Conservation (phyloP, 2,888 invertebrate genomes). For the Sesia apiformis region DNA sequence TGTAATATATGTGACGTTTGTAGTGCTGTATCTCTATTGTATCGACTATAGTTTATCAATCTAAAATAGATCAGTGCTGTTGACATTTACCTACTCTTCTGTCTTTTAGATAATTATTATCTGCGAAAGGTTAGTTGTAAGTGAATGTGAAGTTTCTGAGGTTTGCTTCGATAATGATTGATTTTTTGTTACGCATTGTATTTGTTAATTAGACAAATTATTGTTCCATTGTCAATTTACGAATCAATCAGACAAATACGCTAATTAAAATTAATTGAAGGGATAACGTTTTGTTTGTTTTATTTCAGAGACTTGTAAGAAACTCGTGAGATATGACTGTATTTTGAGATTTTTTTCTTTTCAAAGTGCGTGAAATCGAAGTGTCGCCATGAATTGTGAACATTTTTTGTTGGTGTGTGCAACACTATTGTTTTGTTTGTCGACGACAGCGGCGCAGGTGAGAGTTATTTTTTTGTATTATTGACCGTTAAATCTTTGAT, state of each 20-base stretch:
- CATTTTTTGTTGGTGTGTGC: conserved; percentile 34
- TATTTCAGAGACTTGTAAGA: not conserved
- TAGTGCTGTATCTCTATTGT: not conserved
- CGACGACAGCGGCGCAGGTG: conserved; percentile 30
- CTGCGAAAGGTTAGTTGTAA: conserved; percentile 15
- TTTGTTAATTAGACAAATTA: conserved; percentile 1
- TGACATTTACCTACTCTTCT: conserved; percentile 6
- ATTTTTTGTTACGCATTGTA: conserved; percentile 7
- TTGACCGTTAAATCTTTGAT: too few species aligned
- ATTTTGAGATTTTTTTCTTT: conserved; percentile 12
- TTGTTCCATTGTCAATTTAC: not conserved
- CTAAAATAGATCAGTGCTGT: conserved; percentile 2
- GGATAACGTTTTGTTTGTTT: not conserved
- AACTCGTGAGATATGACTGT: conserved; percentile 7
- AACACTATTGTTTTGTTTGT: conserved; percentile 25
- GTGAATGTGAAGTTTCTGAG: conserved; percentile 11
- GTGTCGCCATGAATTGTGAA: conserved; percentile 33
- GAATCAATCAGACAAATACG: conserved; percentile 5
- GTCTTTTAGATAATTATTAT: conserved; percentile 8
- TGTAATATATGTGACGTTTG: not conserved
- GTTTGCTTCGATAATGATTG: not conserved
- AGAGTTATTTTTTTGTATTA: conserved; percentile 12
- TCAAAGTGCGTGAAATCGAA: conserved; percentile 9
- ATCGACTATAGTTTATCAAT: conserved; percentile 1
- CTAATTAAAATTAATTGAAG: conserved; percentile 2